Evolutionary conservation across 2,797 vertebrate genomes (phyloP), one percentile per base, ranked within the genome.

Genomic region (Syndactyla subalaris): DNA sequence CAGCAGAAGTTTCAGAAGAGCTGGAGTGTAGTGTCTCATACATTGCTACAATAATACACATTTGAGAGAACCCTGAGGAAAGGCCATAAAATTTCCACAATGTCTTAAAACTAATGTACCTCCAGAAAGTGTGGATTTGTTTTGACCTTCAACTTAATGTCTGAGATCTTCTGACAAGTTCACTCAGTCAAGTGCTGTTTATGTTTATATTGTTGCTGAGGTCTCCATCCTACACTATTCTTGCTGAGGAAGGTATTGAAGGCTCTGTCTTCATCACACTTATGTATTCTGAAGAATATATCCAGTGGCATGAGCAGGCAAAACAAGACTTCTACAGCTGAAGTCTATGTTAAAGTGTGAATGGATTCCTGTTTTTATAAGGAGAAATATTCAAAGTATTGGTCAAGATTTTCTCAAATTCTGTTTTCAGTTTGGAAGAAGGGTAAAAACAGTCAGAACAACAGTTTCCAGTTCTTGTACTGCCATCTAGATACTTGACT

Each of bases 1-100:
- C 55, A 93, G 88, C 82, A 91, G 21, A 92, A 80, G 62, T 61
- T 96, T 75, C 67, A 68, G 74, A 68, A 88, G 45, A 75, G 19
- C 39, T 78, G 23, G 10, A 78, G 27, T 34, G 23, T 45, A 48
- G 30, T 32, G 19, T 74, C 39, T 93, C 32, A 73, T 75, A 29
- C 19, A 34, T 55, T 74, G 19, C 54, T 62, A n/a, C 23, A 61
- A 32, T 84, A 66, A 85, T 61, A 67, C 21, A 68, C 12, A 22
- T 85, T 79, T 78, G 48, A 94, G 66, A 75, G 81, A 80, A 78
- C 19, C 12, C 9, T 29, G 19, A 91, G 17, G 16, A 79, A 82
- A 32, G 8, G 46, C 36, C 5, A 0, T 45, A 68, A 81, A 39
- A 59, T 66, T 85, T 84, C 51, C 39, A 12, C 16, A 7, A 32